Evolutionary conservation across 2,888 invertebrate species (phyloP).

Genomic region (Venusia cambrica): DNA sequence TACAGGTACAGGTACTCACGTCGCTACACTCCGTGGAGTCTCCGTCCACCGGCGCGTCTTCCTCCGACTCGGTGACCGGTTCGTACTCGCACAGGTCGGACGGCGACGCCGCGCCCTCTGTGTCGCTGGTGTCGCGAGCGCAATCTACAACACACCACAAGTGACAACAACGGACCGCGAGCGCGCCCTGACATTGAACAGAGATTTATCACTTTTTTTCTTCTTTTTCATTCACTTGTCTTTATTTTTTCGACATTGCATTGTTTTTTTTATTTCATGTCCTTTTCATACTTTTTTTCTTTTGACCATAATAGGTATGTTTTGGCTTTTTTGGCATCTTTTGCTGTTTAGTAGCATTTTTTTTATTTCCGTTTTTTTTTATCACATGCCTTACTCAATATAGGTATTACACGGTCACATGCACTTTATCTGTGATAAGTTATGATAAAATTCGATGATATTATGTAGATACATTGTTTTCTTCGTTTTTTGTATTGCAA

Average conservation of each 20-base stretch:
- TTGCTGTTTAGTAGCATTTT: conserved; percentile 21
- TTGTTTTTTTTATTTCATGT: too few species aligned
- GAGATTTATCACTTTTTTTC: too few species aligned
- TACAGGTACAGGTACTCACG: conserved; percentile 42
- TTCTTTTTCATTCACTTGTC: too few species aligned
- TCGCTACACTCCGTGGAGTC: conserved; percentile 80
- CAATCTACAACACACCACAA: conserved; percentile 67
- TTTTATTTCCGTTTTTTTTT: conserved; percentile 19
- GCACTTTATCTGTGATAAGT: conserved; percentile 13
- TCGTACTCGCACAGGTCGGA: conserved; percentile 57
- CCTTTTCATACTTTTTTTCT: too few species aligned
- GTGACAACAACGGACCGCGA: conserved; percentile 29
- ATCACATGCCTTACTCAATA: conserved; percentile 6
- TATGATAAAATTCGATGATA: conserved; percentile 7
- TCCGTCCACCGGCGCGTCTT: conserved; percentile 51
- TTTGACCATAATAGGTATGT: too few species aligned
- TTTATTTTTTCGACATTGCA: too few species aligned
- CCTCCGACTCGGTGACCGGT: conserved; percentile 75
- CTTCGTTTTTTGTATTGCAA: too few species aligned
- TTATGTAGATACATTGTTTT: too few species aligned
- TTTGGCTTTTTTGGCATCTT: too few species aligned
- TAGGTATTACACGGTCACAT: conserved; percentile 16
- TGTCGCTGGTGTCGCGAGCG: conserved; percentile 79
- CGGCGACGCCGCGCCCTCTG: conserved; percentile 52
- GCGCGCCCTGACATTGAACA: too few species aligned